Evolutionary conservation across 2,888 invertebrate species (phyloP).

Genomic region (Idaea biselata): DNA sequence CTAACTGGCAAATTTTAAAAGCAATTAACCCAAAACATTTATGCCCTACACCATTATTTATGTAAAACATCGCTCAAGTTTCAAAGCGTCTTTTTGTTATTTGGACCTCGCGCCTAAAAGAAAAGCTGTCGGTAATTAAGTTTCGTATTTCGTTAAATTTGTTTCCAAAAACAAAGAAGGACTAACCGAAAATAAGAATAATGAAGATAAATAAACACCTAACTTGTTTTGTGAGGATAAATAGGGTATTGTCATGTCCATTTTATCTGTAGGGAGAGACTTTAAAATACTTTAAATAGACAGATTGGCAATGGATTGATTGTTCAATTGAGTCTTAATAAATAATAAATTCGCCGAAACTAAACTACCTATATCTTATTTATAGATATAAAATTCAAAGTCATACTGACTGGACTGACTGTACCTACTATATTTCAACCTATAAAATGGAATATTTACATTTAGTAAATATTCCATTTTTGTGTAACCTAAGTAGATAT

Average conservation of each 20-base stretch:
- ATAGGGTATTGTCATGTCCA: not conserved
- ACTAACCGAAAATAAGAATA: not conserved
- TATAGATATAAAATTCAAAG: too few relatives aligned
- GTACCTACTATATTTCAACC: too few relatives aligned
- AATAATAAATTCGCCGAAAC: too few relatives aligned
- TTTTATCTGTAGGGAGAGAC: not conserved
- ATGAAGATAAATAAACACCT: not conserved
- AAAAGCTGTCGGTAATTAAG: not conserved
- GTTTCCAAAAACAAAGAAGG: not conserved
- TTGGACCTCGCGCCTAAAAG: not conserved
- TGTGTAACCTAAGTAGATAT: too few relatives aligned
- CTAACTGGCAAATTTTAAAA: not conserved
- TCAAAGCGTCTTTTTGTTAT: not conserved
- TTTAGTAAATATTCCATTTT: too few relatives aligned
- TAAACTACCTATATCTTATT: too few relatives aligned
- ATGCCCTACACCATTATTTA: not conserved
- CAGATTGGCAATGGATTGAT: too few relatives aligned
- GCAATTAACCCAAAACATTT: slow-evolving; percentile 1
- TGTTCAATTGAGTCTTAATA: too few relatives aligned
- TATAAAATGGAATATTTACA: too few relatives aligned
- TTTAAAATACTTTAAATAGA: too few relatives aligned
- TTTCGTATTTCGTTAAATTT: not conserved
- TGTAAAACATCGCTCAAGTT: not conserved
- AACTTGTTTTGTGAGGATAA: not conserved
- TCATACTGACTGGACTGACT: too few relatives aligned